Evolutionary conservation across 2,888 invertebrate species (phyloP).

Genomic region (Actias luna): DNA sequence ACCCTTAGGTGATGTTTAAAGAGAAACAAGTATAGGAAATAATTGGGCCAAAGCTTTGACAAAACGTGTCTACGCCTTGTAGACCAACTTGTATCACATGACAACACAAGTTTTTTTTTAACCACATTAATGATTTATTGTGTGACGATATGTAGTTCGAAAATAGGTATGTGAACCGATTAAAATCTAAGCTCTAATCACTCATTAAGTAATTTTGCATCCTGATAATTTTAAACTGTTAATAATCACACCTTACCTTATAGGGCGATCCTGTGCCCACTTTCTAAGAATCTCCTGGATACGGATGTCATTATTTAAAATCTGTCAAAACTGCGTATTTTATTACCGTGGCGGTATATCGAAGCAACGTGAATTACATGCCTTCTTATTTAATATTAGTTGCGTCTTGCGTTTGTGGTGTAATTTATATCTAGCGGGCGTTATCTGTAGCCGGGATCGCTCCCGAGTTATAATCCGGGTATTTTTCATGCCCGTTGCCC

Average conservation of each 20-base stretch:
- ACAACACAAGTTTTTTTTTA: not conserved
- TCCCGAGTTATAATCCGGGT: constrained; percentile 77
- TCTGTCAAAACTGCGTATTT: constrained; percentile 79
- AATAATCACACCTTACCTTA: constrained; percentile 30
- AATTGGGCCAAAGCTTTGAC: not conserved
- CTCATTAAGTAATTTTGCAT: not conserved
- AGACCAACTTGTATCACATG: not conserved
- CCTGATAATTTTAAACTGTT: not conserved
- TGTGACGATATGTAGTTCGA: no score
- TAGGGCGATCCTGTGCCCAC: constrained; percentile 41
- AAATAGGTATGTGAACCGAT: no score
- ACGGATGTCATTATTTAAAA: constrained; percentile 80
- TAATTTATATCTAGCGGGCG: constrained; percentile 75
- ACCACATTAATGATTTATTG: no score
- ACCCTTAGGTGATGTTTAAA: not conserved
- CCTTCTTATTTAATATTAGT: constrained; percentile 79
- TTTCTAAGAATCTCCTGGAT: constrained; percentile 76
- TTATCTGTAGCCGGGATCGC: constrained; percentile 75
- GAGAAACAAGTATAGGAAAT: not conserved
- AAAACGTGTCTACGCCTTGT: not conserved
- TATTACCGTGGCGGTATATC: constrained; percentile 69
- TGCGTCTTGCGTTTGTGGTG: constrained; percentile 74
- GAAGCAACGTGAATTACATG: constrained; percentile 77
- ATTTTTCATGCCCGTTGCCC: constrained; percentile 71
- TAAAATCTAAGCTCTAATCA: no score